Percentiles rank a stretch among this genome's conserved stretches.
phyloP scores from a whole-genome alignment of 2,888 invertebrate species.

The Isoperla grammatica region DNA sequence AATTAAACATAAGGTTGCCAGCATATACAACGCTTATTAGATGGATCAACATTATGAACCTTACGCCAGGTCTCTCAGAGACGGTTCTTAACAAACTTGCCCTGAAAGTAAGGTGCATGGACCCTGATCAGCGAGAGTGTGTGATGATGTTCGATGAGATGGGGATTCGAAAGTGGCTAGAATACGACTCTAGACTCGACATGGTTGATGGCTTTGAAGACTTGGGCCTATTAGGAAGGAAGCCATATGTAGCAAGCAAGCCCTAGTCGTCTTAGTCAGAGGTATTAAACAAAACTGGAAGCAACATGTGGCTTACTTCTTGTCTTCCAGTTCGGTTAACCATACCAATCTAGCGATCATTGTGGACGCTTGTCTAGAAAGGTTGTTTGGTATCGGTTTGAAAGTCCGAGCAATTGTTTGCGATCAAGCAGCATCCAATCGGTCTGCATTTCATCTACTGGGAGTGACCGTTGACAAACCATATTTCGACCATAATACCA shows the following conservation, averaged over 20 bases:
- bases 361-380: slow-evolving; percentile 25
- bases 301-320: slow-evolving; percentile 33
- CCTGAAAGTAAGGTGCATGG: slow-evolving; percentile 33
- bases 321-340: slow-evolving; percentile 25
- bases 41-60: slow-evolving; percentile 34
- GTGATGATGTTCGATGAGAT: slow-evolving; percentile 35
- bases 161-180: slow-evolving; percentile 30
- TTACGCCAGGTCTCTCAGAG: slow-evolving; percentile 32
- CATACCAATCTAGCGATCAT: slow-evolving; percentile 21
- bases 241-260: slow-evolving; percentile 30
- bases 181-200: slow-evolving; percentile 31
- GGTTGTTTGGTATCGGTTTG: slow-evolving; percentile 27
- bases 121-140: slow-evolving; percentile 30
- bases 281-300: slow-evolving; percentile 33
- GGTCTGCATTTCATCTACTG: slow-evolving; percentile 26
- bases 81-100: slow-evolving; percentile 30
- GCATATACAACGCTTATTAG: slow-evolving; percentile 32
- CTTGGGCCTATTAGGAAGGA: slow-evolving; percentile 29
- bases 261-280: slow-evolving; percentile 33
- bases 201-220: slow-evolving; percentile 32
- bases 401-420: slow-evolving; percentile 30
- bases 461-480: slow-evolving; percentile 29
- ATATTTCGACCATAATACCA: slow-evolving; percentile 18
- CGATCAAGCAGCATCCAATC: slow-evolving; percentile 31
- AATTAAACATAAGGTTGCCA: slow-evolving; percentile 32